Percentiles rank a stretch among this genome's conserved stretches.
Evolutionary conservation across 2,797 vertebrate species (phyloP).

Genomic region (Eulemur albifrons): DNA sequence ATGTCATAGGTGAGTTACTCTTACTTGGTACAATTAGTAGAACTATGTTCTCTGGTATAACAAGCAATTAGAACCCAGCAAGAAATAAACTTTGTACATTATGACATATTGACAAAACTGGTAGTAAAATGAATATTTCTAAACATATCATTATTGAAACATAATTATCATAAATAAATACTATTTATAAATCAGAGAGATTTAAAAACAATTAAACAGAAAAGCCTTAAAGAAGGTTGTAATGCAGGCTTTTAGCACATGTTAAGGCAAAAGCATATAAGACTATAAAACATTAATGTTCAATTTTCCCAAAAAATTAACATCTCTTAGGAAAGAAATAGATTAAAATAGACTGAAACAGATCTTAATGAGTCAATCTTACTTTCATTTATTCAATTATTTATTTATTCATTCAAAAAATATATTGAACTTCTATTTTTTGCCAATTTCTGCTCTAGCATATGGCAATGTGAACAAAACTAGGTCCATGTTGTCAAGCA

Average conservation of each 20-base stretch:
- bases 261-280: neutral
- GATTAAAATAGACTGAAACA: neutral
- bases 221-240: neutral
- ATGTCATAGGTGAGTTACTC: neutral
- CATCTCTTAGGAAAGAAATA: neutral
- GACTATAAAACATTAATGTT: neutral
- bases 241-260: neutral
- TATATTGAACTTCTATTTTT: neutral
- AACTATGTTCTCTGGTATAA: neutral
- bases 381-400: neutral
- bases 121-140: neutral
- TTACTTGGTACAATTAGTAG: neutral
- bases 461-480: neutral
- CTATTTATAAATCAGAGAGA: neutral
- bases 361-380: neutral
- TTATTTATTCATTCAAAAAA: neutral
- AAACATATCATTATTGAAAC: neutral
- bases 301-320: neutral
- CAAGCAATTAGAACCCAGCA: neutral
- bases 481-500: neutral
- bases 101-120: neutral
- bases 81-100: neutral
- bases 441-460: neutral
- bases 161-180: constrained; percentile 12
- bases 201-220: neutral